Evolutionary conservation across 2,888 invertebrate genomes (phyloP).

Genomic region (Ectemnius continuus): DNA sequence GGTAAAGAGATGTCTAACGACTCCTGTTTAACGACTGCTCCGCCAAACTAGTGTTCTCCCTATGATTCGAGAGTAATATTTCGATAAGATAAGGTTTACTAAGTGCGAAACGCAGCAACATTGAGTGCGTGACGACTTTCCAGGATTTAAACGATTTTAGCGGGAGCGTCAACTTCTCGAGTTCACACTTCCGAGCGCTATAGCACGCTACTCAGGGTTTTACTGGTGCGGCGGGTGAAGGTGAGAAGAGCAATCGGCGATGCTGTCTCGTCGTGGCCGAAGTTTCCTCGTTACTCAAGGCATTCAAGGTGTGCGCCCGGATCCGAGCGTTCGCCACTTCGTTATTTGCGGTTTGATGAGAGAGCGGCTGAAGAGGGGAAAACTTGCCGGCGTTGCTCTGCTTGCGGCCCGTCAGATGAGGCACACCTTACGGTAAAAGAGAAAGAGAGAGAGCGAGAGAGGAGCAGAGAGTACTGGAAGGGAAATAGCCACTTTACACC

Average conservation of each 20-base stretch:
- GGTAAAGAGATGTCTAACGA: too few species aligned
- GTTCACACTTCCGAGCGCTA: background rate
- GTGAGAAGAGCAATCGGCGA: slow-evolving; percentile 32
- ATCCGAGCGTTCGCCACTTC: slow-evolving; percentile 8
- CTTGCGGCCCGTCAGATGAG: slow-evolving; percentile 6
- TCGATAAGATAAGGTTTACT: too few species aligned
- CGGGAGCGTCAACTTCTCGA: too few species aligned
- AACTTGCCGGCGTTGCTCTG: slow-evolving; percentile 10
- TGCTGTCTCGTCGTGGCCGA: slow-evolving; percentile 10
- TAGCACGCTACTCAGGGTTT: background rate
- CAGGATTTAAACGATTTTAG: too few species aligned
- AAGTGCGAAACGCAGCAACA: too few species aligned
- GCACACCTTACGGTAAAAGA: background rate
- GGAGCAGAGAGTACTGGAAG: background rate
- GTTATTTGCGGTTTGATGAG: slow-evolving; percentile 45
- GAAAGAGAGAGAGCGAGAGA: background rate
- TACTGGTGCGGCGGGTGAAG: background rate
- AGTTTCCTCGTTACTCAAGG: slow-evolving; percentile 56
- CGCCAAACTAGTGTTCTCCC: too few species aligned
- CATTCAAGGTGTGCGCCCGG: slow-evolving; percentile 37
- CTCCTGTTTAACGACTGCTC: too few species aligned
- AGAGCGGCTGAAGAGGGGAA: slow-evolving; percentile 27
- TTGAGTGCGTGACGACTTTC: too few species aligned
- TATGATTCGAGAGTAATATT: too few species aligned
- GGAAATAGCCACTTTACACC: slow-evolving; percentile 18